Percentiles rank a stretch among this genome's conserved stretches.
Conservation (phyloP, 1,140 invertebrate genomes). For the Catajapyx aquilonaris region DNA sequence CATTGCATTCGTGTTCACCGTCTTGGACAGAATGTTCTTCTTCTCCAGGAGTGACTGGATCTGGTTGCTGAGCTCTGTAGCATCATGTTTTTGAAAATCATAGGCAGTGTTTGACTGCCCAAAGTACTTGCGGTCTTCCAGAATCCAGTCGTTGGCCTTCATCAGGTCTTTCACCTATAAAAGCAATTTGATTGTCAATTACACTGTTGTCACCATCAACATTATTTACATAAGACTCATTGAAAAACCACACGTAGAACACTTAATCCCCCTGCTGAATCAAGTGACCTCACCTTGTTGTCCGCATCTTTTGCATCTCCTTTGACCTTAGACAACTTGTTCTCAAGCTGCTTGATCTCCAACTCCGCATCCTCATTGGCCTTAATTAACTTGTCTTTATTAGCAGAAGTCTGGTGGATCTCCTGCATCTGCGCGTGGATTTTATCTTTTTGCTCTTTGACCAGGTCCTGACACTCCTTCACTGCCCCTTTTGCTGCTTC, state of each 20-base stretch:
- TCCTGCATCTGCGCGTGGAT: conserved; percentile 56
- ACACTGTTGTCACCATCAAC: no score
- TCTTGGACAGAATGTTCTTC: conserved; percentile 50
- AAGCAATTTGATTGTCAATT: no score
- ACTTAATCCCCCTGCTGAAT: no score
- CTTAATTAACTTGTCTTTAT: conserved; percentile 46
- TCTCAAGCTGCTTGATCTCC: conserved; percentile 55
- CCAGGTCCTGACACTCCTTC: conserved; percentile 28
- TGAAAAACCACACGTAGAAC: no score
- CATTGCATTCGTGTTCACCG: conserved; percentile 68
- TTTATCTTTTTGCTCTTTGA: conserved; percentile 51
- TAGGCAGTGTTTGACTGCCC: conserved; percentile 37
- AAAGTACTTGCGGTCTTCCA: conserved; percentile 55
- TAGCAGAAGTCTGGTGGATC: conserved; percentile 33
- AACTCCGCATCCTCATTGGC: conserved; percentile 40
- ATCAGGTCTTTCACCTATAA: conserved; percentile 26
- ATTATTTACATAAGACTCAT: no score
- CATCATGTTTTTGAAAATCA: conserved; percentile 31
- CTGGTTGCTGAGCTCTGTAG: conserved; percentile 30
- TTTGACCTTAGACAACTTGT: conserved; percentile 28
- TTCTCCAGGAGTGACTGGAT: conserved; percentile 39
- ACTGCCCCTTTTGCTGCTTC: conserved; percentile 27
- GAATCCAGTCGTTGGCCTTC: conserved; percentile 50
- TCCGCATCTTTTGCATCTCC: conserved; percentile 23
- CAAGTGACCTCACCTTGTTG: conserved; percentile 18